Evolutionary conservation across 2,797 vertebrate species (phyloP).

Genomic region (Manis javanica): DNA sequence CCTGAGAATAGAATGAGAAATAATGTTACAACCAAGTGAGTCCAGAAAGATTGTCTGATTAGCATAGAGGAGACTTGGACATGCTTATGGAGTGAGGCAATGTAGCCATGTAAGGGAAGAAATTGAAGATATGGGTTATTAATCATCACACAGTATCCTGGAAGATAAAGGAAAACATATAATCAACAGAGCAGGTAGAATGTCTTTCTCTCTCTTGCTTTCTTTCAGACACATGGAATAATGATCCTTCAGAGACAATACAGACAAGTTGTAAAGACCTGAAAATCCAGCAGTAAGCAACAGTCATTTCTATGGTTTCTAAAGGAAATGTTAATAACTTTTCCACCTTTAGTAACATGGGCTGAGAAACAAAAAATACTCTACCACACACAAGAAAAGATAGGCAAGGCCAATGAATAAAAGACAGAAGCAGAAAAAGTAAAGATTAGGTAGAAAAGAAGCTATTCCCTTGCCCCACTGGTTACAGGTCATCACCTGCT

Average conservation of each 20-base stretch:
- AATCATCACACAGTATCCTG: background rate
- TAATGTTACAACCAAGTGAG: background rate
- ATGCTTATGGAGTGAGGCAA: background rate
- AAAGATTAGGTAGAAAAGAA: background rate
- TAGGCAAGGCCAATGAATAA: background rate
- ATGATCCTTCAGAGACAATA: background rate
- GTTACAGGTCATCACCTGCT: background rate
- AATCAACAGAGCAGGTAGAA: background rate
- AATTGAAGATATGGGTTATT: background rate
- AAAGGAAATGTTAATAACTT: background rate
- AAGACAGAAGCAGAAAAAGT: background rate
- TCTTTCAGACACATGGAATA: background rate
- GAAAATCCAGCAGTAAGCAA: background rate
- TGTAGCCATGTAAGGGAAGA: background rate
- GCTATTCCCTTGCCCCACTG: background rate
- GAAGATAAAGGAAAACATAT: background rate
- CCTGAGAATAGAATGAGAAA: background rate
- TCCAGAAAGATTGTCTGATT: background rate
- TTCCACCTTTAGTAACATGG: background rate
- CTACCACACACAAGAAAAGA: background rate
- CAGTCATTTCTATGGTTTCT: background rate
- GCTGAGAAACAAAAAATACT: background rate
- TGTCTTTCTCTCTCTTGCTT: background rate
- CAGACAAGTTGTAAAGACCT: background rate
- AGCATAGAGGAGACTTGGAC: background rate